Evolutionary conservation across 2,113 vertebrate genomes (phyloP), one percentile per base, ranked within the genome.

Genomic region (Xiphophorus hellerii): DNA sequence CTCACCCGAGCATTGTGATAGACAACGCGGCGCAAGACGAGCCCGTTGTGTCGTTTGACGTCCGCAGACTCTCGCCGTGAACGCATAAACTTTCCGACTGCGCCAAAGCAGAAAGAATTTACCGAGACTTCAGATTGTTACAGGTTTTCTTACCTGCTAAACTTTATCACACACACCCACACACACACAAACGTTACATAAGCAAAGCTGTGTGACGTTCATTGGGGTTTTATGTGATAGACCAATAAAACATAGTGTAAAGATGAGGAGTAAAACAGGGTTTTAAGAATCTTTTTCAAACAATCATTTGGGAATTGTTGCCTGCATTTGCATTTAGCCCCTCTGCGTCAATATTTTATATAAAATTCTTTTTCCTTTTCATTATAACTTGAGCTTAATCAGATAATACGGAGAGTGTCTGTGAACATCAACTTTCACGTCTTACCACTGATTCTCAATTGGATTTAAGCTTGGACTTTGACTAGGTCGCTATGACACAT

Each of bases 11-110:
- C 66, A 79, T 92, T 7, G 74, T 90, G 35, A 84, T 90, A 1
- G 90, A 93, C 83, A 62, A 65, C 5, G 60, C 5, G 0, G 72
- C 20, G 6, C 81, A 80, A 39, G 88, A 90, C 27, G 90, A 92
- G 37, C 82, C 87, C 0, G 89, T 76, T 0, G 87, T 84, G 30
- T 90, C 76, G 39, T 89, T 85, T 25, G 93, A 93, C 67, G 90
- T 90, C 51, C 62, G 84, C 67, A 87, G 90, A 83, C 80, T 88
- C 25, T 90, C 94, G 28, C 91, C 88, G 0, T 88, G 79, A 92
- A 74, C 74, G 62, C 2, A 37, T 12, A 54, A 82, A 64, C 71
- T 22, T n/a, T 29, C 42, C 17, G 67, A 78, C 78, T 35, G 44
- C 58, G 9, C 1, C 69, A 44, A 37, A 29, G 68, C 12, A 48